These are phyloP conservation scores for Leptopilina drosophilae DNA, from an alignment of 2,888 invertebrate genomes.

Conservation along the genomic window DNA sequence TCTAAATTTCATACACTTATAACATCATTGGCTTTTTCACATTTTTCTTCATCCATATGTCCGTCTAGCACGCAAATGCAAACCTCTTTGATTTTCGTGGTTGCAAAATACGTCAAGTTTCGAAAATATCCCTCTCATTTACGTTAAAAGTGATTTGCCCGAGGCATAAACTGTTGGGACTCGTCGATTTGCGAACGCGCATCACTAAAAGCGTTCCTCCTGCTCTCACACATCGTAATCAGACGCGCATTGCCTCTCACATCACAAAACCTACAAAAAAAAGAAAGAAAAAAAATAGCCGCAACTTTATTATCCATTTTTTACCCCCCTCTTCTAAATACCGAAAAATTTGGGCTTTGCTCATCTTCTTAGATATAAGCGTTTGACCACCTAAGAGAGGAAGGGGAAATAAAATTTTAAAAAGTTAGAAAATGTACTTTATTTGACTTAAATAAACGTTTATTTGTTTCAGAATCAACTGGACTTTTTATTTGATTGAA, in stretches of 20 bases:
- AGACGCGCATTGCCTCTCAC: neutral
- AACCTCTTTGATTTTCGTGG: conserved; percentile 7
- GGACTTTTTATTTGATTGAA: no score
- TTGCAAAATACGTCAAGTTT: conserved; percentile 17
- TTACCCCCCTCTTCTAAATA: neutral
- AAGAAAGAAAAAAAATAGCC: neutral
- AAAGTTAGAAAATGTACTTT: no score
- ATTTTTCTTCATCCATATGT: conserved; percentile 9
- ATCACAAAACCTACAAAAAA: conserved; percentile 10
- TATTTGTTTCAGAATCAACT: no score
- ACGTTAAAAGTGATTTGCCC: conserved; percentile 22
- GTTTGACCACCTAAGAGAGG: no score
- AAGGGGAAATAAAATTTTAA: no score
- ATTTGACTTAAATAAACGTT: no score
- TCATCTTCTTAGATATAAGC: no score
- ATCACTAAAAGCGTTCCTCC: conserved; percentile 8
- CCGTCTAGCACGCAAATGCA: conserved; percentile 5
- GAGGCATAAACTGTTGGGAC: neutral
- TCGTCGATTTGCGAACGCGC: conserved; percentile 35
- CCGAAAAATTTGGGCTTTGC: no score
- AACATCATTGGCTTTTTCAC: neutral
- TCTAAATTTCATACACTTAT: no score
- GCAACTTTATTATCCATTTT: conserved; percentile 19
- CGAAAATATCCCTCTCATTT: conserved; percentile 33
- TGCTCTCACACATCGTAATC: conserved; percentile 27